phyloP scores from a whole-genome alignment of 2,797 vertebrate genomes.

The Nannoperca obscura region DNA sequence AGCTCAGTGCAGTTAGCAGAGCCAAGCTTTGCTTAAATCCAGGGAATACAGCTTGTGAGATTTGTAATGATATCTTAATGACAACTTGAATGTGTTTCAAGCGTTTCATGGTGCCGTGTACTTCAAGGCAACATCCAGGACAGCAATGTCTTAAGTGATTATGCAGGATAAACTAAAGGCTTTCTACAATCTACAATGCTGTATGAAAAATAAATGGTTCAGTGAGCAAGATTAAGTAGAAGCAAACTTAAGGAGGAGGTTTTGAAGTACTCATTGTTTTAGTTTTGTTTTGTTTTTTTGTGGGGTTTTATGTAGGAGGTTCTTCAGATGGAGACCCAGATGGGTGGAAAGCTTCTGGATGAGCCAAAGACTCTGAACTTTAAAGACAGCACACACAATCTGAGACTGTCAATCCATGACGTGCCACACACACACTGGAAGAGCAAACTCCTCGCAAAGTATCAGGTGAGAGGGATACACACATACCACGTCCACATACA shows the following conservation, averaged over 20 bases:
- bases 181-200: constrained; percentile 6
- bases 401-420: constrained; percentile 96
- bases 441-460: constrained; percentile 97
- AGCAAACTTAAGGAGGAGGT: constrained; percentile 22
- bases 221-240: constrained; percentile 15
- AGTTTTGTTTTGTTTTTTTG: constrained; percentile 3
- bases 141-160: constrained; percentile 30
- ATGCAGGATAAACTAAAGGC: constrained; percentile 40
- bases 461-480: constrained; percentile 80
- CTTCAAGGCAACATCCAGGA: constrained; percentile 28
- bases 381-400: constrained; percentile 97
- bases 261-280: constrained; percentile 15
- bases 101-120: constrained; percentile 16
- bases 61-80: constrained; percentile 32
- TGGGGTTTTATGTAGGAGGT: constrained; percentile 88
- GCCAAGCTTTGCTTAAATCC: constrained; percentile 45
- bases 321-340: constrained; percentile 95
- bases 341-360: constrained; percentile 96
- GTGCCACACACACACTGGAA: constrained; percentile 96
- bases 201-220: constrained; percentile 34
- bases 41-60: constrained; percentile 32
- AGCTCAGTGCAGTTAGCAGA: constrained; percentile 39
- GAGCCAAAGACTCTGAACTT: constrained; percentile 98
- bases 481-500: too few species aligned
- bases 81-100: constrained; percentile 18